Evolutionary conservation across 2,797 vertebrate species (phyloP).

Genomic region (Threskiornis aethiopicus): DNA sequence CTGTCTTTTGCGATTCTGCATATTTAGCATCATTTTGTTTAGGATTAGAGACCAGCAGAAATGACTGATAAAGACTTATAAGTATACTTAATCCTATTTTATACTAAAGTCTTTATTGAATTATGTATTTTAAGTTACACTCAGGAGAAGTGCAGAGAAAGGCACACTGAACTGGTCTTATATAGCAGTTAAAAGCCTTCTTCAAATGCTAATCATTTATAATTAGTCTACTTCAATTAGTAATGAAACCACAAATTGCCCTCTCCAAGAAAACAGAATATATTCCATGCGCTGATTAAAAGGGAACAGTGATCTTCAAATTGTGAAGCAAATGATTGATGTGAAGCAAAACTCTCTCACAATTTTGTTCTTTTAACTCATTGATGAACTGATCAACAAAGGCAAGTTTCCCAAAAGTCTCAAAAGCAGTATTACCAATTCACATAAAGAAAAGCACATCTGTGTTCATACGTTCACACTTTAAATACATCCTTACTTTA

Average conservation of each 20-base stretch:
- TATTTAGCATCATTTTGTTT: constrained; percentile 40
- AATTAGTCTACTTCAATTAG: constrained; percentile 72
- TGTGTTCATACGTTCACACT: constrained; percentile 18
- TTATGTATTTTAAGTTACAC: constrained; percentile 75
- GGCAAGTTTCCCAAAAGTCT: constrained; percentile 6
- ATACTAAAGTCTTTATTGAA: constrained; percentile 75
- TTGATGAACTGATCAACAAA: constrained; percentile 41
- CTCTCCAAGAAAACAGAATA: constrained; percentile 67
- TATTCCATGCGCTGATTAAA: constrained; percentile 63
- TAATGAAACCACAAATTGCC: constrained; percentile 68
- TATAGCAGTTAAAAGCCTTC: constrained; percentile 59
- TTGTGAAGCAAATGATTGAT: constrained; percentile 39
- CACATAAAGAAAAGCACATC: constrained; percentile 45
- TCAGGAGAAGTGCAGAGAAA: constrained; percentile 27
- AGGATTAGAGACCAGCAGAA: constrained; percentile 47
- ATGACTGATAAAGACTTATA: constrained; percentile 63
- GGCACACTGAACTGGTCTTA: constrained; percentile 39
- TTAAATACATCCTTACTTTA: constrained; percentile 21
- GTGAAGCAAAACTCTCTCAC: constrained; percentile 9
- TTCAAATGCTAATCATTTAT: constrained; percentile 73
- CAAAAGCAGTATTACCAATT: constrained; percentile 13
- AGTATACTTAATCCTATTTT: constrained; percentile 76
- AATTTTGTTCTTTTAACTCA: constrained; percentile 51
- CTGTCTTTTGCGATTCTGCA: neutral
- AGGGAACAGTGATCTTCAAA: constrained; percentile 53